A percentile compares a stretch with the other conserved stretches of the same genome.
Evolutionary conservation across 2,113 vertebrate genomes (phyloP).

Genomic region (Aphelocoma coerulescens): DNA sequence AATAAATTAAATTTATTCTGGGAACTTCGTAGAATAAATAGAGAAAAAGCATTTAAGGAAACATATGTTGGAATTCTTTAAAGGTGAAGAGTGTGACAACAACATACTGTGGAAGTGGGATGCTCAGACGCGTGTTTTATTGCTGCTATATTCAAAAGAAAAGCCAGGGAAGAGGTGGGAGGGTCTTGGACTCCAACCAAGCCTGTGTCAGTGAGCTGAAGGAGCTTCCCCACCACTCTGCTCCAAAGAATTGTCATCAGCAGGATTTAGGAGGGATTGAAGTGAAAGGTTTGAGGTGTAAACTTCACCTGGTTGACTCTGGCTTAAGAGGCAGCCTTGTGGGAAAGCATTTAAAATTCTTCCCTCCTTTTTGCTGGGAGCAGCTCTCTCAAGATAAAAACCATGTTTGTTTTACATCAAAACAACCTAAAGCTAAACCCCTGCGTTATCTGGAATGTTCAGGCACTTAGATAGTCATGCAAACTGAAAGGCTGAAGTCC

Average conservation of each 20-base stretch:
- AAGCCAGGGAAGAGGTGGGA: constrained; percentile 36
- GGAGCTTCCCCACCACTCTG: neutral
- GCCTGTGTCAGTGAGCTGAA: neutral
- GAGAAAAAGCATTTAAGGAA: neutral
- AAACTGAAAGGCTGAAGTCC: neutral
- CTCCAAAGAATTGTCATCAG: neutral
- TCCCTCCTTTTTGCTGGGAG: neutral
- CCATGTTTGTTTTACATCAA: neutral
- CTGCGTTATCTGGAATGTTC: neutral
- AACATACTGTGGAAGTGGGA: constrained; percentile 57
- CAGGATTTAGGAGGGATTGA: neutral
- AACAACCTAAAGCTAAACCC: neutral
- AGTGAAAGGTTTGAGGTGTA: neutral
- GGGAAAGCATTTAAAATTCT: neutral
- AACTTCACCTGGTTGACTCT: neutral
- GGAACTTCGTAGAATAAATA: constrained; percentile 9
- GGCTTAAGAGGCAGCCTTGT: neutral
- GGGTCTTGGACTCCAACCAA: constrained; percentile 28
- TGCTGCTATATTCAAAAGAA: constrained; percentile 3
- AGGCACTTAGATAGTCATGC: neutral
- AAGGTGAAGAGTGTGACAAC: constrained; percentile 59
- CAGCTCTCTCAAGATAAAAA: neutral
- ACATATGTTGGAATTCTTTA: constrained; percentile 46
- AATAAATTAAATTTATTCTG: constrained; percentile 40
- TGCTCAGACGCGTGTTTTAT: constrained; percentile 29